phyloP scores from a whole-genome alignment of 2,113 vertebrate species.

The Pyrgilauda ruficollis region DNA sequence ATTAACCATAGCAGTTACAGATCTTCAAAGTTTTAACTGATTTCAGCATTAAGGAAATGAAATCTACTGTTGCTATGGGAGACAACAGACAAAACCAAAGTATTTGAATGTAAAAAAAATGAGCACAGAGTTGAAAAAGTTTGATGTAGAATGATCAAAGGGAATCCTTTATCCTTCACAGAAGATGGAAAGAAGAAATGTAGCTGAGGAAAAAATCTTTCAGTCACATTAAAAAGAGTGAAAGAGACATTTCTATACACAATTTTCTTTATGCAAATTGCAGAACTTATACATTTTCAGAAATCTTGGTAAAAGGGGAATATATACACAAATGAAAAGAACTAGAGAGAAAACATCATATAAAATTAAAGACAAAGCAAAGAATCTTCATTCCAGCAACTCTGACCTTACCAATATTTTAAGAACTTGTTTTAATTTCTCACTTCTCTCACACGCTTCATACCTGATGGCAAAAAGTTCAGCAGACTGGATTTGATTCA shows the following conservation, averaged over 20 bases:
- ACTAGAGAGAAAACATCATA: neutral
- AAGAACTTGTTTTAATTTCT: neutral
- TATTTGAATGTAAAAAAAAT: neutral
- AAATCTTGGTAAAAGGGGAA: neutral
- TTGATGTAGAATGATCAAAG: slow-evolving; percentile 37
- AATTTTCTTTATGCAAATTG: neutral
- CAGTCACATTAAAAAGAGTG: neutral
- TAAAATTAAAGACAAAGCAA: neutral
- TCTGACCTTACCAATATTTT: neutral
- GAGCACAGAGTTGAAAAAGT: neutral
- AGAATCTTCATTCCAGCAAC: neutral
- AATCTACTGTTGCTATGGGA: neutral
- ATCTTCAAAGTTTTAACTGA: slow-evolving; percentile 1
- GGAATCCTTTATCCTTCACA: neutral
- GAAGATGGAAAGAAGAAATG: neutral
- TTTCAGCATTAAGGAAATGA: neutral
- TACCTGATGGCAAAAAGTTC: neutral
- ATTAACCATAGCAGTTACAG: neutral
- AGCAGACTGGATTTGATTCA: neutral
- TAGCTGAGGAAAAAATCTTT: neutral
- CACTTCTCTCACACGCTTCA: neutral
- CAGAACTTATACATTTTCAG: neutral
- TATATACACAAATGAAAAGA: neutral
- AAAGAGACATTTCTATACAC: neutral
- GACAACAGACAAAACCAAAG: neutral